These are phyloP conservation scores for Eunapius fragilis DNA, from an alignment of 37 sponge, comb jelly and placozoan species.

Conservation along the genomic window DNA sequence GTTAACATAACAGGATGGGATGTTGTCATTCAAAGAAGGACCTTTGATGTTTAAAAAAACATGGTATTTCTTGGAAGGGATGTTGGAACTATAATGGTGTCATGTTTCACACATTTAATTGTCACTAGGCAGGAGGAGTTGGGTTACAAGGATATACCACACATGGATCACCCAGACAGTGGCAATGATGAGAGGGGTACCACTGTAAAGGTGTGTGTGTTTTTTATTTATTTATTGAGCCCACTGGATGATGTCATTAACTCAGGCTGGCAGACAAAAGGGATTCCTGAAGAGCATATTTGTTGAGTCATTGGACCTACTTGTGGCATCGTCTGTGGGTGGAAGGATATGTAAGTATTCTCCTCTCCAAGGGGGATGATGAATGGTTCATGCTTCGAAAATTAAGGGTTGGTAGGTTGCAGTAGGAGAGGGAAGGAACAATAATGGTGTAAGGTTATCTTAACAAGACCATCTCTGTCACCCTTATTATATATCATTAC, in stretches of 20 bases:
- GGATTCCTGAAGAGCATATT: conserved; percentile 59
- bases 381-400: background rate
- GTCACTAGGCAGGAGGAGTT: conserved; percentile 30
- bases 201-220: background rate
- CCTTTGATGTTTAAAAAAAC: no score
- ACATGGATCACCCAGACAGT: background rate
- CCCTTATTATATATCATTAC: no score
- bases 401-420: no score
- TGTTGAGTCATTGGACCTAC: conserved; percentile 64
- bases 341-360: conserved; percentile 72
- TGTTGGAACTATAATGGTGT: no score
- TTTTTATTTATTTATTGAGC: background rate
- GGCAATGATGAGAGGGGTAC: conserved; percentile 41
- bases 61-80: no score
- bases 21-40: no score
- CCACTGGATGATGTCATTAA: no score
- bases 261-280: conserved; percentile 25
- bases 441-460: no score
- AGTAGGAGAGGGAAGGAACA: no score
- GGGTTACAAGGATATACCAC: conserved; percentile 35
- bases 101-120: background rate
- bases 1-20: no score
- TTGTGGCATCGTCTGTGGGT: conserved; percentile 64
- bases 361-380: background rate
- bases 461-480: no score